Percentiles rank a stretch among this genome's conserved stretches.
phyloP scores from a whole-genome alignment of 1,140 invertebrate genomes.

The Caenorhabditis inopinata region DNA sequence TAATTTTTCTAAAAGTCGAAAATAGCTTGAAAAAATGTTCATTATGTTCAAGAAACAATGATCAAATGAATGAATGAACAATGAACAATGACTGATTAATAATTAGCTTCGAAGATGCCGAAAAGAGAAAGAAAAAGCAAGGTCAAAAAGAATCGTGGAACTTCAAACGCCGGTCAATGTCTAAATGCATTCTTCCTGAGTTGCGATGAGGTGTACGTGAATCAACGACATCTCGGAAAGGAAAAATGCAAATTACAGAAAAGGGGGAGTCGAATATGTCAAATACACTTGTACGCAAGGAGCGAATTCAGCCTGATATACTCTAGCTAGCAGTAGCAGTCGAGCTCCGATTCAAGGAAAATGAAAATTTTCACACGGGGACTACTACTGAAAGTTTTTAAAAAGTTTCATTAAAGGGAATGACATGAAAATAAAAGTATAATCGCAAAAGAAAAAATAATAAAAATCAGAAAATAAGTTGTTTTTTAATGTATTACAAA shows the following conservation, averaged over 20 bases:
- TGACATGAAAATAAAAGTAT: no score
- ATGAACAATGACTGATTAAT: not conserved
- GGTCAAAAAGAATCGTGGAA: constrained; percentile 21
- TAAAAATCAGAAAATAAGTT: no score
- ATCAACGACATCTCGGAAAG: constrained; percentile 24
- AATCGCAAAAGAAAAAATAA: no score
- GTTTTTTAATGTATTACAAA: no score
- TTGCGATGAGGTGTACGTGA: not conserved
- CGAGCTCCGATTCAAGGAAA: not conserved
- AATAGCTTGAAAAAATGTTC: no score
- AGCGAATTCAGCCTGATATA: constrained; percentile 9
- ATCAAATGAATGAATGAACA: no score
- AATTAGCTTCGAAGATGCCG: not conserved
- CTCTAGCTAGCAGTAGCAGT: not conserved
- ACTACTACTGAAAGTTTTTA: not conserved
- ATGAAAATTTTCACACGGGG: not conserved
- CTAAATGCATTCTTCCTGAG: constrained; percentile 17
- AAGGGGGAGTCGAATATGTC: not conserved
- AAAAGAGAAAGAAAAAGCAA: constrained; percentile 2
- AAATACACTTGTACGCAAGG: constrained; percentile 26
- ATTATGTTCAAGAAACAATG: no score
- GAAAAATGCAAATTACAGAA: constrained; percentile 19
- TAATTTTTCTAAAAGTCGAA: no score
- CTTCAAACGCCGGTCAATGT: constrained; percentile 20
- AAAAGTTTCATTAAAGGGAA: no score